Conservation (phyloP, 1,140 invertebrate genomes). For the Augochlora pura region DNA sequence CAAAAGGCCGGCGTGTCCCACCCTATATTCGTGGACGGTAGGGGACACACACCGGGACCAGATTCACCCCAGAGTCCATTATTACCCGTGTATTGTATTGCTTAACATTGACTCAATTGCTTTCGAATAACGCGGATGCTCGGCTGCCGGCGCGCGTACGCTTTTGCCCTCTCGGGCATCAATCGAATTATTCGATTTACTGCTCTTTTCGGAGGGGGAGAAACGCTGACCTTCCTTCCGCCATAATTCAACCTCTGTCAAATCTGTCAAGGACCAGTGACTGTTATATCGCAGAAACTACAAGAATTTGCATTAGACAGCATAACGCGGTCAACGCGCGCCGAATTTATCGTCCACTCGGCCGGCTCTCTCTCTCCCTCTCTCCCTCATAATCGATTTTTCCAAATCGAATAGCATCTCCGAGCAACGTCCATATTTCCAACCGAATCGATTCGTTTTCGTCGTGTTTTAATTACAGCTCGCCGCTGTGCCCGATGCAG, state of each 20-base stretch:
- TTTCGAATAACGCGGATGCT: constrained; percentile 77
- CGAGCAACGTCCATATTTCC: too few relatives aligned
- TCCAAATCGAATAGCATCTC: too few relatives aligned
- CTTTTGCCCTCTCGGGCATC: constrained; percentile 68
- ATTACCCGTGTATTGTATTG: constrained; percentile 80
- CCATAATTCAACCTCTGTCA: constrained; percentile 65
- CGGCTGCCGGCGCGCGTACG: constrained; percentile 51
- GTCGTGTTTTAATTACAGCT: too few relatives aligned
- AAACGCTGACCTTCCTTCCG: constrained; percentile 62
- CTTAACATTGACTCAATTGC: constrained; percentile 80
- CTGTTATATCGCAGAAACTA: constrained; percentile 39
- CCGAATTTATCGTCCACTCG: neutral
- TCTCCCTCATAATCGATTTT: neutral
- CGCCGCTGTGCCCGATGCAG: too few relatives aligned
- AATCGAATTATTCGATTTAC: constrained; percentile 79
- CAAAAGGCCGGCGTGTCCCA: constrained; percentile 58
- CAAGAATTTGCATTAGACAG: constrained; percentile 50
- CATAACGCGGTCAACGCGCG: neutral
- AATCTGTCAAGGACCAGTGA: constrained; percentile 48
- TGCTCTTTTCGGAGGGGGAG: constrained; percentile 70
- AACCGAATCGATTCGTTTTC: too few relatives aligned
- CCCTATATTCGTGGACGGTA: constrained; percentile 61
- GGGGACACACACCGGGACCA: constrained; percentile 67
- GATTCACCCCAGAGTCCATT: constrained; percentile 79
- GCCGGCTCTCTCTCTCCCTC: too few relatives aligned